These are phyloP conservation scores for Caenorhabditis parvicauda DNA, from an alignment of 2,888 invertebrate genomes.

Conservation along the genomic window DNA sequence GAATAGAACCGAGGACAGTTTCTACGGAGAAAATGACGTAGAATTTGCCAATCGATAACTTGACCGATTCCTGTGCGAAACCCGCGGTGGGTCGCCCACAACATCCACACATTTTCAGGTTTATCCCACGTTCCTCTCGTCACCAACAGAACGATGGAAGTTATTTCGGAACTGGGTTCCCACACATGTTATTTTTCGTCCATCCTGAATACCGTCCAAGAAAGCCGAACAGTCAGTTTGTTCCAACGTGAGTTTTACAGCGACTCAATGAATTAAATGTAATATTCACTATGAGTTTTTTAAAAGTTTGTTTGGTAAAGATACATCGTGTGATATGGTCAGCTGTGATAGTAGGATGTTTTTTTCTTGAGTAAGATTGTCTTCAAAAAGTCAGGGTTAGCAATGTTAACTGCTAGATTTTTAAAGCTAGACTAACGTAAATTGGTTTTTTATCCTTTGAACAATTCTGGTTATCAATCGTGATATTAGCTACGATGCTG, in stretches of 20 bases:
- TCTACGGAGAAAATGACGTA: background rate
- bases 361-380: no score
- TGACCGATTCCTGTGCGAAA: background rate
- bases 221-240: slow-evolving; percentile 91
- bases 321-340: no score
- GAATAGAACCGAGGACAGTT: background rate
- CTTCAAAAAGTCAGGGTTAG: no score
- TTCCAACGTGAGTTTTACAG: slow-evolving; percentile 78
- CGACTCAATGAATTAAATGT: background rate
- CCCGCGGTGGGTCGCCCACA: no score
- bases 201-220: slow-evolving; percentile 98
- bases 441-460: no score
- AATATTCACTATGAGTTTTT: no score
- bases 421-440: no score
- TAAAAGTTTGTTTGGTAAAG: no score
- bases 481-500: no score
- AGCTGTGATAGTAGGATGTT: no score
- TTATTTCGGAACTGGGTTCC: slow-evolving; percentile 99
- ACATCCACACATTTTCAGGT: slow-evolving; percentile 6
- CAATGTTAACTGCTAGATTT: no score
- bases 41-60: background rate
- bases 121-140: slow-evolving; percentile 38
- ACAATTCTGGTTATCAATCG: no score
- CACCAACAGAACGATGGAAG: slow-evolving; percentile 68
- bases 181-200: slow-evolving; percentile 99